Conservation (phyloP, 2,888 invertebrate species). For the Carcina quercana region DNA sequence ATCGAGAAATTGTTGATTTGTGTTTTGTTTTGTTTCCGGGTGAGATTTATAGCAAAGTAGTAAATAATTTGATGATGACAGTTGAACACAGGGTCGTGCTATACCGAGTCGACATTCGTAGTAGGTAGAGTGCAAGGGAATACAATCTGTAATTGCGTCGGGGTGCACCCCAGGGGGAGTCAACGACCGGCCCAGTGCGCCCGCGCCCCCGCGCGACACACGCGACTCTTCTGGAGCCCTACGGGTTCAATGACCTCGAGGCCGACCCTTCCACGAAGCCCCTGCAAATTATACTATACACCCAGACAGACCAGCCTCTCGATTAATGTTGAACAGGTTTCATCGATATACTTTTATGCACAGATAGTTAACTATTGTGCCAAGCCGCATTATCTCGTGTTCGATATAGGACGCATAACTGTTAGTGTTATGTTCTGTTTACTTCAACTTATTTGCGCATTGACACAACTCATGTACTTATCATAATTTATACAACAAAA, state of each 20-base stretch:
- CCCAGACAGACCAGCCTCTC: conserved; percentile 32
- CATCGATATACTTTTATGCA: conserved; percentile 1
- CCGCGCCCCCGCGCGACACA: conserved; percentile 44
- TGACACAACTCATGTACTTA: no score
- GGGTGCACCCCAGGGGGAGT: conserved; percentile 52
- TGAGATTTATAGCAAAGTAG: no score
- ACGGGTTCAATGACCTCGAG: conserved; percentile 56
- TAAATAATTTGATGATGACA: no score
- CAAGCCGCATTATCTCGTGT: no score
- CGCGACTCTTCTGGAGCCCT: conserved; percentile 51
- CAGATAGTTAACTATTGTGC: no score
- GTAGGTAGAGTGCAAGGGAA: conserved; percentile 30
- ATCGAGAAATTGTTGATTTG: no score
- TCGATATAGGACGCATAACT: no score
- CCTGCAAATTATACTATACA: conserved; percentile 36
- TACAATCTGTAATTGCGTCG: conserved; percentile 22
- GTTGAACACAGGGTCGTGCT: no score
- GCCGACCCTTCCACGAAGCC: conserved; percentile 45
- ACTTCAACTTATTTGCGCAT: no score
- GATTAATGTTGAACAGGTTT: conserved; percentile 15
- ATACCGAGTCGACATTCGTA: not conserved
- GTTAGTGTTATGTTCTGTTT: no score
- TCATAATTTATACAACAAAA: no score
- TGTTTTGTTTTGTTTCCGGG: no score
- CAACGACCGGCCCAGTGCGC: conserved; percentile 60